Evolutionary conservation across 2,113 vertebrate genomes (phyloP), one percentile per base, ranked within the genome.

Genomic region (Calidris pugnax): DNA sequence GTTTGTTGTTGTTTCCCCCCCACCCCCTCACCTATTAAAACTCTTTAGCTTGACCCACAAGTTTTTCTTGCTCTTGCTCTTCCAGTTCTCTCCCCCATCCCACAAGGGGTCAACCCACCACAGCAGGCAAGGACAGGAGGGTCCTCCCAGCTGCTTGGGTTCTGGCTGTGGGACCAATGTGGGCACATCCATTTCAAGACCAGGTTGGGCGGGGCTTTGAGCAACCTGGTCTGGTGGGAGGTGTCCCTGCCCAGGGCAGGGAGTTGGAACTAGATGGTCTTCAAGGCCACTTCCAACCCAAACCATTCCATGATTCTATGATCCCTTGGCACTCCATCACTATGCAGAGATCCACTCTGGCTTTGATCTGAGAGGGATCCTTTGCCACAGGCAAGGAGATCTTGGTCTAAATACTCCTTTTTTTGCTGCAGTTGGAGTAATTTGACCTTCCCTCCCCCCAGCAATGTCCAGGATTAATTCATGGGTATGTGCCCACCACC

Each of bases 401-500:
- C 41, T 74, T 41, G 26, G 41, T 73, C 67, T 66, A 51, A 35
- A 41, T 68, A 13, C 26, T 63, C 11, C 20, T 45, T 48, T 74
- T 55, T 55, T 24, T 37, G 21, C 48, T 50, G 51, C 47, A 26
- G 10, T 2, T 53, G 87, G 18, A 74, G 5, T 4, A 10, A 53
- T 41, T 19, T 59, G 16, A 8, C 22, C 32, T 73, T 56, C 37
- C 32, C 17, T 73, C 17, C 78, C 35, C 17, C 78, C 35, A 32
- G 33, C 35, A 18, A 11, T 15, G 13, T 33, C 35, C 53, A 37
- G 32, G 2, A 2, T 9, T 11, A 5, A 30, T 62, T 19, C 4
- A 3, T 12, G 57, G 21, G 6, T 24, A 1, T 4, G 19, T 69
- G 18, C 21, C 53, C 1, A 1, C 43, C 28, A 4, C 18, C 35